Evolutionary conservation across 2,797 vertebrate genomes (phyloP).

Genomic region (Hydrolagus colliei): DNA sequence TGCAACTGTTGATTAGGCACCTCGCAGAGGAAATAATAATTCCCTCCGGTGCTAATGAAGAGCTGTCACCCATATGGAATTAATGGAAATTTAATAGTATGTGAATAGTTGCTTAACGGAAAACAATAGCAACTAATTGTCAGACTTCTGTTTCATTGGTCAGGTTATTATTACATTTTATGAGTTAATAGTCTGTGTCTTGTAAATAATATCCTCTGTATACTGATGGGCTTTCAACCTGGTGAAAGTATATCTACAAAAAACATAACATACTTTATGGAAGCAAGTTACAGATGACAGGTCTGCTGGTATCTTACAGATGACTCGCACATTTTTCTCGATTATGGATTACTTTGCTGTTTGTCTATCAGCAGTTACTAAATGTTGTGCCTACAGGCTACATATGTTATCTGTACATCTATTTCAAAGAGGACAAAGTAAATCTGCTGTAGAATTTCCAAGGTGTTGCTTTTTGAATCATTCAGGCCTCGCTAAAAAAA

Average conservation of each 20-base stretch:
- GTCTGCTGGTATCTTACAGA: not conserved
- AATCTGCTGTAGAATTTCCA: too few species aligned
- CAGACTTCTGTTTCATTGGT: slow-evolving; percentile 72
- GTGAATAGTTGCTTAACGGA: slow-evolving; percentile 69
- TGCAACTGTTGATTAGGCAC: not conserved
- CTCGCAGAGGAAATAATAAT: slow-evolving; percentile 39
- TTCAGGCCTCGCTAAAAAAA: too few species aligned
- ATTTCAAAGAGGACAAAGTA: too few species aligned
- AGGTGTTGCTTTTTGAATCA: too few species aligned
- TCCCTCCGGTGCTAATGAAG: slow-evolving; percentile 43
- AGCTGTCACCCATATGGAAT: slow-evolving; percentile 59
- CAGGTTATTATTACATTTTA: slow-evolving; percentile 77
- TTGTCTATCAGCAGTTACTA: slow-evolving; percentile 38
- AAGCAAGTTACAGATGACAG: slow-evolving; percentile 52
- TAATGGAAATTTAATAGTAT: slow-evolving; percentile 70
- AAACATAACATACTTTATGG: slow-evolving; percentile 42
- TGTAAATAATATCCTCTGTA: slow-evolving; percentile 65
- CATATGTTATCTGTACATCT: not conserved
- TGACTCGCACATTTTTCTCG: not conserved
- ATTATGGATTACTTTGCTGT: too few species aligned
- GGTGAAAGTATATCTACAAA: not conserved
- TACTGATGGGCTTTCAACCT: not conserved
- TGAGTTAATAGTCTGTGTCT: slow-evolving; percentile 73
- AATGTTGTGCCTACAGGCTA: not conserved
- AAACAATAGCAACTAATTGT: slow-evolving; percentile 74